Percentiles rank a stretch among this genome's conserved stretches.
These are phyloP conservation scores for Coremacera marginata DNA, from an alignment of 2,888 invertebrate genomes.

Conservation along the genomic window DNA sequence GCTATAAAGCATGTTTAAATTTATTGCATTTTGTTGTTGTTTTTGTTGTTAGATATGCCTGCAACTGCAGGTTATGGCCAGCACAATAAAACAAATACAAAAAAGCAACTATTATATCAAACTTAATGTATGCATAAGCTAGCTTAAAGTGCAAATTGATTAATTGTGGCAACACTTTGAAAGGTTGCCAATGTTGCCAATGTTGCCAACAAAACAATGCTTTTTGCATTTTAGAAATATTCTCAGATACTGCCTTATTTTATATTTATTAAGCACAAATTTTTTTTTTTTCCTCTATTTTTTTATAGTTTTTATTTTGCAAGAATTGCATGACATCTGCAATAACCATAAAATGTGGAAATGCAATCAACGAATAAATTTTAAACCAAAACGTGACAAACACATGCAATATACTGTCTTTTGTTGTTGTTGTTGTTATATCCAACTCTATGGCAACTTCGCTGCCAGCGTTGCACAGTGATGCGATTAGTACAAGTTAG, in stretches of 20 bases:
- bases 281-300: neutral
- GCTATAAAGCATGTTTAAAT: neutral
- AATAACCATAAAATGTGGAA: slow-evolving; percentile 11
- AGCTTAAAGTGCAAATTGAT: neutral
- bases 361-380: neutral
- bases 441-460: neutral
- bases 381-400: neutral
- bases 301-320: neutral
- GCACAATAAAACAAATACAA: slow-evolving; percentile 9
- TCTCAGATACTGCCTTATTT: neutral
- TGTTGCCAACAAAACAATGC: neutral
- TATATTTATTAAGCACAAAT: neutral
- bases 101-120: neutral
- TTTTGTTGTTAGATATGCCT: too few species aligned
- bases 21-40: neutral
- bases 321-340: slow-evolving; percentile 24
- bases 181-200: neutral
- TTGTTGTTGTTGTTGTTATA: neutral
- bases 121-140: neutral
- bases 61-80: neutral
- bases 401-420: neutral
- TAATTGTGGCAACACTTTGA: neutral
- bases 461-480: too few species aligned
- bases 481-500: too few species aligned
- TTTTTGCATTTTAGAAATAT: neutral